phyloP scores from a whole-genome alignment of 2,888 invertebrate species.

The Elegia similella region DNA sequence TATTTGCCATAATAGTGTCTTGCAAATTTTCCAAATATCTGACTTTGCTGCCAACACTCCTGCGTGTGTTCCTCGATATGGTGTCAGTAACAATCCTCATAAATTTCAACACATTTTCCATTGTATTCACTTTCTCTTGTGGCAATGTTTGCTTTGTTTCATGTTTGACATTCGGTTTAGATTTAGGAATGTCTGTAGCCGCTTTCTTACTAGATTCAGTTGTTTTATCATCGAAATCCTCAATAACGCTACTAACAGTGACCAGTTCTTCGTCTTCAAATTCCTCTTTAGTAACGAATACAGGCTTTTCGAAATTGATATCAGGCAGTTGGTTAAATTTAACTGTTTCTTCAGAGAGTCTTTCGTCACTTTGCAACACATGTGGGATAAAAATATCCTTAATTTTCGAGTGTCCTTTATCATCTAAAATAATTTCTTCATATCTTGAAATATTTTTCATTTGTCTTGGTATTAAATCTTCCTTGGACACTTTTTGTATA shows the following conservation, averaged over 20 bases:
- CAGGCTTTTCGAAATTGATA: conserved; percentile 5
- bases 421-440: background rate
- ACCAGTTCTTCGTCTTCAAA: conserved; percentile 13
- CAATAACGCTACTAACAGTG: background rate
- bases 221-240: background rate
- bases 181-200: conserved; percentile 10
- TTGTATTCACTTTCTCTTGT: conserved; percentile 38
- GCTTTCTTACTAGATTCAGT: conserved; percentile 9
- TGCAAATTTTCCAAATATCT: conserved; percentile 81
- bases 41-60: conserved; percentile 78
- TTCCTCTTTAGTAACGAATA: conserved; percentile 17
- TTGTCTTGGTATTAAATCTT: background rate
- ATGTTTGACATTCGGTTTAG: conserved; percentile 11
- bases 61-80: conserved; percentile 59
- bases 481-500: conserved; percentile 1
- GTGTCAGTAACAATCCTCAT: conserved; percentile 64
- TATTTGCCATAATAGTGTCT: conserved; percentile 82
- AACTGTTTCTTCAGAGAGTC: background rate
- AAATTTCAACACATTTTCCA: conserved; percentile 55
- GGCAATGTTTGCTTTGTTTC: background rate
- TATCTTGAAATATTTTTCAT: background rate
- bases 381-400: background rate
- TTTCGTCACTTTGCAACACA: background rate
- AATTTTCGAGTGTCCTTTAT: background rate
- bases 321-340: conserved; percentile 17